phyloP scores from a whole-genome alignment of 2,797 vertebrate species.

The Pseudochaenichthys georgianus region DNA sequence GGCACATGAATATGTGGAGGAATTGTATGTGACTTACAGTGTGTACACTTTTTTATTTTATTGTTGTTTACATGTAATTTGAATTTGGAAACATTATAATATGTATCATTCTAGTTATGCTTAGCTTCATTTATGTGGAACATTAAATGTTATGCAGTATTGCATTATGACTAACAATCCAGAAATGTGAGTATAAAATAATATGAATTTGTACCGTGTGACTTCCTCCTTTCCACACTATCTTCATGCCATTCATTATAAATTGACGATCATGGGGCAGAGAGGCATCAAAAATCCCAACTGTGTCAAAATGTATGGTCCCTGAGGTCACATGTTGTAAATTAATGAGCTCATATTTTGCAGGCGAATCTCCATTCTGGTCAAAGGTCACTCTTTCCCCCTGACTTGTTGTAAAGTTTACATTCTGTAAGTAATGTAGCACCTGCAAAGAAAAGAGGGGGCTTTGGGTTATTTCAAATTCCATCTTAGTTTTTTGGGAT shows the following conservation, averaged over 20 bases:
- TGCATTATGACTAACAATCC: conserved; percentile 35
- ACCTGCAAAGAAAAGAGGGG: conserved; percentile 49
- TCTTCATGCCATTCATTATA: conserved; percentile 43
- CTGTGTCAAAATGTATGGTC: conserved; percentile 46
- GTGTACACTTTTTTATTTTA: not conserved
- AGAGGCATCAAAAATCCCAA: conserved; percentile 68
- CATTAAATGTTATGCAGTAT: conserved; percentile 41
- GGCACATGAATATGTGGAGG: conserved; percentile 30
- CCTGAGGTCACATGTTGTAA: conserved; percentile 63
- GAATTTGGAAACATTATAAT: not conserved
- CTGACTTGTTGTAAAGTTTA: conserved; percentile 65
- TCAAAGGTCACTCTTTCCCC: conserved; percentile 74
- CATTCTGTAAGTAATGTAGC: conserved; percentile 68
- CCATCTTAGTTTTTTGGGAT: not conserved
- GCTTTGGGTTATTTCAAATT: not conserved
- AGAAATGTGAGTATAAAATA: conserved; percentile 45
- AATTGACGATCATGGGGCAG: conserved; percentile 44
- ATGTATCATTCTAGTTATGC: not conserved
- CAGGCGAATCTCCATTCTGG: conserved; percentile 80
- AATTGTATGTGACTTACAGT: conserved; percentile 3
- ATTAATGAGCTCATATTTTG: conserved; percentile 83
- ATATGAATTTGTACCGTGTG: conserved; percentile 47
- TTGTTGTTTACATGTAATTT: not conserved
- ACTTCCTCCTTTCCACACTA: conserved; percentile 58
- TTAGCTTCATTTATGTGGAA: not conserved